Conservation (phyloP, 2,888 invertebrate species). For the Machimus atricapillus region DNA sequence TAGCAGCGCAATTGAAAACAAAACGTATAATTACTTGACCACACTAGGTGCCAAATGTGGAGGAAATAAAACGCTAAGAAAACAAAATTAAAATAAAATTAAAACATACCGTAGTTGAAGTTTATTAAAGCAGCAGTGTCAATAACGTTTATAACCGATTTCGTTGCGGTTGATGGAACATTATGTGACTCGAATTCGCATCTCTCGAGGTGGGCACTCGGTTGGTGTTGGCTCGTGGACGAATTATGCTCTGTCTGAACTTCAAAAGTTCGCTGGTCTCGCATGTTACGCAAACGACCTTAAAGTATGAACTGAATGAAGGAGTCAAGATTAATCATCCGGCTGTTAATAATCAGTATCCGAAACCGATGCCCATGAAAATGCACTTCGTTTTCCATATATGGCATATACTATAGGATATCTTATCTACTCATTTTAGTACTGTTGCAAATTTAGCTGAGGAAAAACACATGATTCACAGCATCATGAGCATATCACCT, state of each 20-base stretch:
- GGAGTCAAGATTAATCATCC: neutral
- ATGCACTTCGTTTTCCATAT: neutral
- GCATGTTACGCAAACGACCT: neutral
- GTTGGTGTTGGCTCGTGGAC: neutral
- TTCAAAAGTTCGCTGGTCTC: conserved; percentile 16
- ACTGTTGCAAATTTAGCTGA: neutral
- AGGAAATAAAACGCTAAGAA: neutral
- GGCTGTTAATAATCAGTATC: neutral
- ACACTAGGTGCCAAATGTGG: neutral
- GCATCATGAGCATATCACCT: neutral
- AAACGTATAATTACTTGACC: neutral
- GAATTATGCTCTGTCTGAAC: neutral
- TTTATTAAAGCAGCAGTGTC: neutral
- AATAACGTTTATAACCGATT: conserved; percentile 10
- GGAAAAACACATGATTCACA: neutral
- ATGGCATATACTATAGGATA: neutral
- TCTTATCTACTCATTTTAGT: neutral
- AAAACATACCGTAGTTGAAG: neutral
- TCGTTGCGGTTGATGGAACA: neutral
- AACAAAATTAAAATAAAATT: neutral
- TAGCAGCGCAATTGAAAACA: conserved; percentile 5
- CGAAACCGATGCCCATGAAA: neutral
- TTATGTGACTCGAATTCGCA: conserved; percentile 1
- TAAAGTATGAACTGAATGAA: neutral
- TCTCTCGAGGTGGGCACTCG: neutral